A percentile compares a stretch with the other conserved stretches of the same genome.
These are phyloP conservation scores for Hylyphantes graminicola DNA, from an alignment of 1,140 invertebrate genomes.

Conservation along the genomic window DNA sequence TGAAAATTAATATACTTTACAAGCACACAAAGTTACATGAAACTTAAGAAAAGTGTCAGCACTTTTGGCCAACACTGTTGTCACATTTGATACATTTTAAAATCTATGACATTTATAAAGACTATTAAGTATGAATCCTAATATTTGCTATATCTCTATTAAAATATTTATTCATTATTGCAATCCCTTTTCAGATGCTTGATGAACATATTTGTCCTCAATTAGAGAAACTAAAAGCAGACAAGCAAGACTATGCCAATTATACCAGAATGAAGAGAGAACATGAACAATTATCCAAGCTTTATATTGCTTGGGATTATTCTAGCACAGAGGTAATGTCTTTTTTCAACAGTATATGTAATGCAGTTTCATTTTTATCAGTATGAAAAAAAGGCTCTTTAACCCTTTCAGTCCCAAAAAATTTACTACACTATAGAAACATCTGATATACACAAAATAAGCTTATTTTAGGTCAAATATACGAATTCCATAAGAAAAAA, in stretches of 20 bases:
- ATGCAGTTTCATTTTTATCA: no score
- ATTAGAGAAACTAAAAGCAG: constrained; percentile 86
- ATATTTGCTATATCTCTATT: background rate
- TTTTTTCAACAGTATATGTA: no score
- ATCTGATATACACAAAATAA: no score
- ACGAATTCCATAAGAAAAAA: no score
- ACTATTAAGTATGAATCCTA: background rate
- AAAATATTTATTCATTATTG: background rate
- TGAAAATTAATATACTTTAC: no score
- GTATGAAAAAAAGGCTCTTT: no score
- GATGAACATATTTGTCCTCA: constrained; percentile 90
- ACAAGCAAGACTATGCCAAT: constrained; percentile 86
- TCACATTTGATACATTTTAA: background rate
- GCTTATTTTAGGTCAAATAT: no score
- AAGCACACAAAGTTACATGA: no score
- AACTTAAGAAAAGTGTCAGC: background rate
- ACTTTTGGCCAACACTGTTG: background rate
- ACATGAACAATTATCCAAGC: constrained; percentile 83
- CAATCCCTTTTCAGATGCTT: constrained; percentile 75
- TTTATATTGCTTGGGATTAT: constrained; percentile 82
- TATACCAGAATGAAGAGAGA: constrained; percentile 85
- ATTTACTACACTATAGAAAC: no score
- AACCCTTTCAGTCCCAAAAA: no score
- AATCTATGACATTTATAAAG: background rate
- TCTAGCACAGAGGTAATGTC: constrained; percentile 70